These are phyloP conservation scores for Zaprionus taronus DNA, from an alignment of 1,140 invertebrate species.

Conservation along the genomic window DNA sequence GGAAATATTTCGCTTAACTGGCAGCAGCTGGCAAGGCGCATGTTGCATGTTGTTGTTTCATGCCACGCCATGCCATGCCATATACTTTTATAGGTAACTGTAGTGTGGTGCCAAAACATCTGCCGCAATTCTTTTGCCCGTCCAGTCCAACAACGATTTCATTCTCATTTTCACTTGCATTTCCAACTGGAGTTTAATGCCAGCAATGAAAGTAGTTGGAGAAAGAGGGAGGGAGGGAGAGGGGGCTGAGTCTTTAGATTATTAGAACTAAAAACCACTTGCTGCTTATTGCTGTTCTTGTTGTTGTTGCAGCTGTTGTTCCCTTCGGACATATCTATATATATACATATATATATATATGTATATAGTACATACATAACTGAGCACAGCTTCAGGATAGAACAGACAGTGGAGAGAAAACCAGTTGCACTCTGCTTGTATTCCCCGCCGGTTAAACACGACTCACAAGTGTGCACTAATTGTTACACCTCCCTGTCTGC, in stretches of 20 bases:
- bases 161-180: constrained; percentile 53
- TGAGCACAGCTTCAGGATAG: not conserved
- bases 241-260: not conserved
- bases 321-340: not conserved
- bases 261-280: constrained; percentile 23
- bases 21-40: constrained; percentile 19
- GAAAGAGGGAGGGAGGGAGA: too few relatives aligned
- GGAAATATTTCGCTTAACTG: constrained; percentile 33
- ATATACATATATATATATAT: too few relatives aligned
- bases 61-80: not conserved
- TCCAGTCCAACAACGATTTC: constrained; percentile 33
- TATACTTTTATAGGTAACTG: constrained; percentile 43
- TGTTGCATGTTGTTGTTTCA: constrained; percentile 23
- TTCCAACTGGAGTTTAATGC: constrained; percentile 27
- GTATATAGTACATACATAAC: too few relatives aligned
- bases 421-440: not conserved
- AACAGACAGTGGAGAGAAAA: not conserved
- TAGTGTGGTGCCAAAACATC: constrained; percentile 50
- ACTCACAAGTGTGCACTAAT: not conserved
- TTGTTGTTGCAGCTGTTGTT: constrained; percentile 6
- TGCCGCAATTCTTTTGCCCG: constrained; percentile 38
- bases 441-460: not conserved
- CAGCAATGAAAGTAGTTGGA: not conserved
- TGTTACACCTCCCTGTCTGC: not conserved
- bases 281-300: constrained; percentile 3